Conservation (phyloP, 30 jellyfish, hydroid and myxozoan species). For the Rhopilema esculentum region DNA sequence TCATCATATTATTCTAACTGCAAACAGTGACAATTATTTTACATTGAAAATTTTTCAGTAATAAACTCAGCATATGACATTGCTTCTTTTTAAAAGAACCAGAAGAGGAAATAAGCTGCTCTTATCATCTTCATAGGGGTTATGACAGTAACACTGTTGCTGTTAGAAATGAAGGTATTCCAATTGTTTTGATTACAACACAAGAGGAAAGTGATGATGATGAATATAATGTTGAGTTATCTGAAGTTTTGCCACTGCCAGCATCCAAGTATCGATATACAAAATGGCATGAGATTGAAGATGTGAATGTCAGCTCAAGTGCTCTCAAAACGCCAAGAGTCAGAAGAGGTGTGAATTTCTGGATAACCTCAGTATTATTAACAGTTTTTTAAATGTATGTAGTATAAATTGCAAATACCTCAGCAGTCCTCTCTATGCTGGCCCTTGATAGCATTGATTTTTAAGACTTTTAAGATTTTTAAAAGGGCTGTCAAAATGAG, state of each 20-base stretch:
- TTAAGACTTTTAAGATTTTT: no score
- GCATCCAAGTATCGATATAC: constrained; percentile 91
- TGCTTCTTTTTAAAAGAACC: no score
- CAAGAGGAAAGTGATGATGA: constrained; percentile 72
- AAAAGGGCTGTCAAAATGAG: no score
- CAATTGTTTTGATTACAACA: constrained; percentile 76
- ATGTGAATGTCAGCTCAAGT: constrained; percentile 74
- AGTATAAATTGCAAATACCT: no score
- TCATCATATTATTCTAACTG: no score
- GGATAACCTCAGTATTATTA: no score
- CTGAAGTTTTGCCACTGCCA: constrained; percentile 82
- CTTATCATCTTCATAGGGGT: constrained; percentile 8
- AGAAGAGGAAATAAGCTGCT: background rate
- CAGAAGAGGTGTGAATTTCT: constrained; percentile 66
- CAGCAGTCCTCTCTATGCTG: no score
- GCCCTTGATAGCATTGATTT: no score
- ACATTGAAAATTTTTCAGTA: no score
- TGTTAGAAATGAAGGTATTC: constrained; percentile 77
- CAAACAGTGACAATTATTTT: no score
- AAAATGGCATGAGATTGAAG: constrained; percentile 89
- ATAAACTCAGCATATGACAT: no score
- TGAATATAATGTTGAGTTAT: constrained; percentile 72
- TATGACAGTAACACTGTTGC: constrained; percentile 34
- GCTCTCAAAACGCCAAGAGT: constrained; percentile 88
- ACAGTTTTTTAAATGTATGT: no score